Conservation (phyloP, 2,888 invertebrate species). For the Sinodicranocentrus sp. region DNA sequence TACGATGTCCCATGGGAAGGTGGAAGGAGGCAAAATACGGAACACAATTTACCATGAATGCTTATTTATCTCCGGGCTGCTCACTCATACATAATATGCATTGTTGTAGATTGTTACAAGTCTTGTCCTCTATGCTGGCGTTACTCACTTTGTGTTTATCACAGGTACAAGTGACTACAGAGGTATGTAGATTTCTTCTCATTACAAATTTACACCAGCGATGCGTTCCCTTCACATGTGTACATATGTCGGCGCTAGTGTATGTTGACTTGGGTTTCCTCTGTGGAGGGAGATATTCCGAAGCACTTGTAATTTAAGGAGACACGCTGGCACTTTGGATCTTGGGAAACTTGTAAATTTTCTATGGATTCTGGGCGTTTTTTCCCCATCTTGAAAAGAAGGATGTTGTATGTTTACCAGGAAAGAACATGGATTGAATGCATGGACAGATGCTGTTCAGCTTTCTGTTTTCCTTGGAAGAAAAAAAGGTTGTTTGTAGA, state of each 20-base stretch:
- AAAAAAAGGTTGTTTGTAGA: background rate
- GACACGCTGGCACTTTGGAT: background rate
- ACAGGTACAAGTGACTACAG: no score
- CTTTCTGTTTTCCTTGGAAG: no score
- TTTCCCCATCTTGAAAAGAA: no score
- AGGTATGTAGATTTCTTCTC: no score
- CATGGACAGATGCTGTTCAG: slow-evolving; percentile 14
- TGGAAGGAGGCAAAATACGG: slow-evolving; percentile 3
- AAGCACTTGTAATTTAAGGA: slow-evolving; percentile 16
- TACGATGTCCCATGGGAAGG: slow-evolving; percentile 25
- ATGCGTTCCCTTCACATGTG: no score
- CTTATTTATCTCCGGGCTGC: slow-evolving; percentile 24
- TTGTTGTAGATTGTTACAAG: background rate
- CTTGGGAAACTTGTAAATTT: slow-evolving; percentile 25
- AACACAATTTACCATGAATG: slow-evolving; percentile 36
- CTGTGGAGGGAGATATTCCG: no score
- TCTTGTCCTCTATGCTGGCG: background rate
- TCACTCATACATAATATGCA: slow-evolving; percentile 25
- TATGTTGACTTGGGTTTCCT: no score
- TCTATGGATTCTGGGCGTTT: slow-evolving; percentile 16
- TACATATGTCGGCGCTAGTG: no score
- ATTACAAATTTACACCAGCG: no score
- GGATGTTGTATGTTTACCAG: background rate
- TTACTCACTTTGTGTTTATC: slow-evolving; percentile 17
- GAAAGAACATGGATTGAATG: slow-evolving; percentile 4